A percentile compares a stretch with the other conserved stretches of the same genome.
These are phyloP conservation scores for Ethmia dodecea DNA, from an alignment of 2,888 invertebrate genomes.

Conservation along the genomic window DNA sequence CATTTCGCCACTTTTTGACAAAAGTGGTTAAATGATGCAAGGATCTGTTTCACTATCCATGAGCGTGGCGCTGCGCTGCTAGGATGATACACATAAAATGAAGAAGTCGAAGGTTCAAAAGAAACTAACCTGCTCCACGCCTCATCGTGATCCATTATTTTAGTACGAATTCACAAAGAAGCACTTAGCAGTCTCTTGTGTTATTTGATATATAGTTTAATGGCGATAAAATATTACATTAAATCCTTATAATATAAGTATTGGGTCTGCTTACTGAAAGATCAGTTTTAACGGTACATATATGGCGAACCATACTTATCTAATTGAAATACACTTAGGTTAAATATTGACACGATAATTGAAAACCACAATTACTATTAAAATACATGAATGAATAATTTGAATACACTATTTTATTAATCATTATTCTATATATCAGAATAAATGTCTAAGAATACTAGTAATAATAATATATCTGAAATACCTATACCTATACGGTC, in stretches of 20 bases:
- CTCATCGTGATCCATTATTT: conserved; percentile 10
- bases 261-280: conserved; percentile 54
- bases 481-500: conserved; percentile 41
- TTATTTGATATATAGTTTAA: conserved; percentile 60
- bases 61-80: too few relatives aligned
- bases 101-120: too few relatives aligned
- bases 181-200: conserved; percentile 25
- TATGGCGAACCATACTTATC: conserved; percentile 57
- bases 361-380: conserved; percentile 50
- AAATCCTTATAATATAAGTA: conserved; percentile 54
- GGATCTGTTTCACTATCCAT: too few relatives aligned
- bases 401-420: conserved; percentile 35
- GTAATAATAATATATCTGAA: conserved; percentile 52
- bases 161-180: conserved; percentile 14
- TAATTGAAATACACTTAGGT: conserved; percentile 51
- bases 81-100: too few relatives aligned
- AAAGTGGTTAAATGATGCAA: too few relatives aligned
- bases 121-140: conserved; percentile 16
- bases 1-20: too few relatives aligned
- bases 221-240: conserved; percentile 67
- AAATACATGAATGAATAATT: conserved; percentile 31
- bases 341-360: conserved; percentile 67
- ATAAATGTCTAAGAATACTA: conserved; percentile 40
- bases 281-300: conserved; percentile 52
- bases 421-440: too few relatives aligned